Base-by-base conservation (phyloP, 2,888 invertebrate genomes). In the Bombyx huttoni region DNA sequence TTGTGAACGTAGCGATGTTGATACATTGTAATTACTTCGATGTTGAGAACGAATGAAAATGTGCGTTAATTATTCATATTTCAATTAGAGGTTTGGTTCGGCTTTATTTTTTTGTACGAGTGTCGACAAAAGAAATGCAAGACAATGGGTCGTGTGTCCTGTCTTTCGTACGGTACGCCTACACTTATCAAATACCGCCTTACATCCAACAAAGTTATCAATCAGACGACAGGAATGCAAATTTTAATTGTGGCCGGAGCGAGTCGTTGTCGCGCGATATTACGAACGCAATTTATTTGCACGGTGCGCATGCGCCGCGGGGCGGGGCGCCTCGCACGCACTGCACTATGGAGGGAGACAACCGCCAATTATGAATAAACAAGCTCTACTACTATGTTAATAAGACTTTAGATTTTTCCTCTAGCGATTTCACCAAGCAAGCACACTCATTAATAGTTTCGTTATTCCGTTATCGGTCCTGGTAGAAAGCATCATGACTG, bases 341-440 rank as follows among this genome's bases (percentile, higher is more conserved):
- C 67, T 63, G 65, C 69, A 62, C 68, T 59, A 59, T 73, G 75
- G 81, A 67, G 78, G 78, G 80, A 76, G 72, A 72, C 71, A 75
- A 76, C 78, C 73, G 76, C 73, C 81, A 86, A 84, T 86, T 88
- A 86, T 83, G 78, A 85, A 80, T 81, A 85, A 84, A 87, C 86
- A 78, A 84, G 87, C 79, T 81, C 67, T 70, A 78, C 88, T 72
- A 72, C 85, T 85, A 85, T 87, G 85, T 74, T 82, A 87, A 87
- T 87, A 78, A 73, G 74, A 67, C 75, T 70, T 76, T 73, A 81
- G 78, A 84, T 86, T 87, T 85, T 87, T 86, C 84, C 85, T 75
- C 65, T 59, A 40, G 59, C 79, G 81, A 83, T 86, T 86, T 87
- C 86, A 83, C 86, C 73, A 63, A 68, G 69, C 74, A 61, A 72